Evolutionary conservation across 2,888 invertebrate genomes (phyloP).

Genomic region (Yponomeuta cagnagella): DNA sequence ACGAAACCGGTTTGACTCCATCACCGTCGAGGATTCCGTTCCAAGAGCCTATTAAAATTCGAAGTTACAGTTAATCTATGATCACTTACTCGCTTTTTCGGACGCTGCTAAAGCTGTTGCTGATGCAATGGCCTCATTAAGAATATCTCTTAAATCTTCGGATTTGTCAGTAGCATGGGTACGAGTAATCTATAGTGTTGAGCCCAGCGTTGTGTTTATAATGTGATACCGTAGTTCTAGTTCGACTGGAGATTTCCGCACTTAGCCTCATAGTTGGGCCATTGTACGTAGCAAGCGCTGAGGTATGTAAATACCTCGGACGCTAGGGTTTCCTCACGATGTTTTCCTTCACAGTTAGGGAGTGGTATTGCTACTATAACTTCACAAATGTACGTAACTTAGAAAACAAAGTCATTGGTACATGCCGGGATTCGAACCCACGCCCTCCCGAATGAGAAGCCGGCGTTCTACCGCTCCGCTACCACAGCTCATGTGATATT

Average conservation of each 20-base stretch:
- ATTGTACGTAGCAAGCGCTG: too few species aligned
- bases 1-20: constrained; percentile 9
- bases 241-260: too few species aligned
- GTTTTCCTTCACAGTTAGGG: too few species aligned
- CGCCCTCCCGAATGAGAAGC: too few species aligned
- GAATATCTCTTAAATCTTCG: neutral
- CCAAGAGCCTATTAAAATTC: neutral
- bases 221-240: neutral
- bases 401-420: too few species aligned
- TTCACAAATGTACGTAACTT: too few species aligned
- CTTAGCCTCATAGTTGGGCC: too few species aligned
- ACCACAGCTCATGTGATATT: neutral
- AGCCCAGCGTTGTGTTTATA: neutral
- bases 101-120: neutral
- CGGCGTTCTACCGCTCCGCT: too few species aligned
- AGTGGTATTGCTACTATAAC: too few species aligned
- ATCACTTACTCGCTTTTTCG: neutral
- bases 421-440: too few species aligned
- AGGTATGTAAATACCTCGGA: too few species aligned
- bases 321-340: too few species aligned
- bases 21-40: constrained; percentile 3
- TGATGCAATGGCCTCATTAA: neutral
- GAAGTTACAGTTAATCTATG: neutral
- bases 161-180: neutral
- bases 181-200: neutral